Conservation (phyloP, 1,140 invertebrate genomes). For the Potamilus streckersoni region DNA sequence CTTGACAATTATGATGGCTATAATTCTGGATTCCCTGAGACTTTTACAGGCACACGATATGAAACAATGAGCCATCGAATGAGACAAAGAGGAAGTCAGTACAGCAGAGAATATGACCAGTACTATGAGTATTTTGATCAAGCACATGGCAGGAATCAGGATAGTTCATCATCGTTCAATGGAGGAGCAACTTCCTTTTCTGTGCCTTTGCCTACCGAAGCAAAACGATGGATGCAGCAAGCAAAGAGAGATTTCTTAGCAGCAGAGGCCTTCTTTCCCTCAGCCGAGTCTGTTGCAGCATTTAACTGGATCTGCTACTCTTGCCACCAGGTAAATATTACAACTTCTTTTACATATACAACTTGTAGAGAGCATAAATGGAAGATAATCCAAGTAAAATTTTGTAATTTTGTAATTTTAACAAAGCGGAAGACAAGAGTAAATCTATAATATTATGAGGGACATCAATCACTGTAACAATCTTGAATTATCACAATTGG, state of each 20-base stretch:
- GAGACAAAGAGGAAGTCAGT: conserved; percentile 3
- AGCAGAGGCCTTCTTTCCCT: conserved; percentile 16
- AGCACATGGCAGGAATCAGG: neutral
- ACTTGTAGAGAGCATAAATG: no score
- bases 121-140: conserved; percentile 1
- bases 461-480: no score
- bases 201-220: conserved; percentile 13
- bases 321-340: conserved; percentile 45
- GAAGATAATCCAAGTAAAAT: no score
- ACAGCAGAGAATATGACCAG: neutral
- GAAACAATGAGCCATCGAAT: neutral
- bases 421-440: no score
- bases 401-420: no score
- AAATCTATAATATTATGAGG: no score
- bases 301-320: conserved; percentile 51
- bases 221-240: conserved; percentile 44
- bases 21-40: conserved; percentile 10
- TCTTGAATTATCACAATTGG: no score
- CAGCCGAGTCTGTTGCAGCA: conserved; percentile 7
- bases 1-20: conserved; percentile 4
- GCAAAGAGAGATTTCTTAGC: conserved; percentile 41
- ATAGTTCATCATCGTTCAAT: neutral
- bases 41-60: neutral
- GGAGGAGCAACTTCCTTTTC: neutral
- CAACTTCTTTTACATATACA: no score